Conservation (phyloP, 2,797 vertebrate species). For the Pyrocephalus nanus region DNA sequence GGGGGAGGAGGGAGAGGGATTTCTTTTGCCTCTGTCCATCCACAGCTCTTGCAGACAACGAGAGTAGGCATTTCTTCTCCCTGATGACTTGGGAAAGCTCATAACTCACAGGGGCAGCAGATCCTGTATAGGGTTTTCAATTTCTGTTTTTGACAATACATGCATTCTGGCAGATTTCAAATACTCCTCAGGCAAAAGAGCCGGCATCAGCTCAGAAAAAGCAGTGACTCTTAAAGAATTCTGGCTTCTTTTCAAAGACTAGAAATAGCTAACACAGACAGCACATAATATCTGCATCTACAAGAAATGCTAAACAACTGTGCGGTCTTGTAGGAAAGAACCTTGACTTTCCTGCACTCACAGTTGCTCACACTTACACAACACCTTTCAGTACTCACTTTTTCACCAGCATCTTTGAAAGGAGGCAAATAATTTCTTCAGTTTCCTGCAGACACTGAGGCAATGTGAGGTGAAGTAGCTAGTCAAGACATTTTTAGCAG, state of each 20-base stretch:
- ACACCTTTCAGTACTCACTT: not conserved
- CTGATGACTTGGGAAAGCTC: constrained; percentile 58
- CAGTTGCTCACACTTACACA: not conserved
- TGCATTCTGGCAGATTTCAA: constrained; percentile 73
- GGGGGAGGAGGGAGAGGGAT: not conserved
- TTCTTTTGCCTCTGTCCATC: constrained; percentile 47
- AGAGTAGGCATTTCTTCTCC: constrained; percentile 41
- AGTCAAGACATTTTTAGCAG: not conserved
- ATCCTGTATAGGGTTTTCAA: constrained; percentile 51
- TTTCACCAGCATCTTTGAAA: not conserved
- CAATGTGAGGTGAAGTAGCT: not conserved
- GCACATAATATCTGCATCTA: not conserved
- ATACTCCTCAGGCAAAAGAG: constrained; percentile 68
- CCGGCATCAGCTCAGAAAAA: constrained; percentile 56
- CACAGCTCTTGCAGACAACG: constrained; percentile 36
- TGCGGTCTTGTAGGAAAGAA: not conserved
- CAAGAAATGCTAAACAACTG: not conserved
- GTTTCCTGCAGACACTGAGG: not conserved
- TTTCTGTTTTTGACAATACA: constrained; percentile 62
- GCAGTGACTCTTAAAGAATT: constrained; percentile 60
- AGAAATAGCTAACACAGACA: constrained; percentile 43
- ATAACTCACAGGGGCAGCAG: constrained; percentile 65
- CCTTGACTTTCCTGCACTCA: not conserved
- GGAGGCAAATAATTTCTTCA: not conserved
- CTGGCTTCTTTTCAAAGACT: constrained; percentile 56